Base-by-base conservation (phyloP, 2,888 invertebrate genomes). In the Julus scandinavius region DNA sequence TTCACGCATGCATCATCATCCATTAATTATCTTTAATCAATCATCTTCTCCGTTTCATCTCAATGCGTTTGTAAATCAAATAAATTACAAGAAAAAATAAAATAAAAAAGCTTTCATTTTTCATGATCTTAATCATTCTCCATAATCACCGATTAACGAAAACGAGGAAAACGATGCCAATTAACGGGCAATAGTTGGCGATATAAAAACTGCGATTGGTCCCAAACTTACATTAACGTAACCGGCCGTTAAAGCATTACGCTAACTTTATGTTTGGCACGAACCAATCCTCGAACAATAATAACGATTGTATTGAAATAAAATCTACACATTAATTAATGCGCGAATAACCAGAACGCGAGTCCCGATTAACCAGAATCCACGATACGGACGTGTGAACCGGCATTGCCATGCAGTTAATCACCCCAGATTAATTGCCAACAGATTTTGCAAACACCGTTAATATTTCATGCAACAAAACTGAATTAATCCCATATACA, bases 151-250 rank as follows among this genome's bases (percentile, higher is more conserved):
- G 20, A 72, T 72, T 29, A 72, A 72, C 72, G 72, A 72, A 72
- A 72, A 72, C 72, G 72, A 20, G 72, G 72, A 72, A 72, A 72
- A 72, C 20, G 72, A 72, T 72, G 72, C 72, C 72, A 72, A 72
- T 72, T 72, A 72, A 72, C 72, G 72, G 29, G 29, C 72, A 72
- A 72, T 72, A 72, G 72, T 72, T 72, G 72, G 72, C 72, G 72
- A 72, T 72, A 29, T 29, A 72, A 72, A 29, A 72, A 72, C 29
- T 20, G 29, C 72, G 72, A 20, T 11, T 72, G 72, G 20, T 11
- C 20, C 72, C 29, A 63, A 20, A 4, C 2, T 3, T 20, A n/a
- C 13, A 50, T 50, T 50, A 50, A 13, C 63, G n/a, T 63, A 17
- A 63, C 20, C n/a, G n/a, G 20, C 63, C 7, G 63, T 63, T 50